Evolutionary conservation across 2,888 invertebrate species (phyloP).

Genomic region (Parthenolecanium corni): DNA sequence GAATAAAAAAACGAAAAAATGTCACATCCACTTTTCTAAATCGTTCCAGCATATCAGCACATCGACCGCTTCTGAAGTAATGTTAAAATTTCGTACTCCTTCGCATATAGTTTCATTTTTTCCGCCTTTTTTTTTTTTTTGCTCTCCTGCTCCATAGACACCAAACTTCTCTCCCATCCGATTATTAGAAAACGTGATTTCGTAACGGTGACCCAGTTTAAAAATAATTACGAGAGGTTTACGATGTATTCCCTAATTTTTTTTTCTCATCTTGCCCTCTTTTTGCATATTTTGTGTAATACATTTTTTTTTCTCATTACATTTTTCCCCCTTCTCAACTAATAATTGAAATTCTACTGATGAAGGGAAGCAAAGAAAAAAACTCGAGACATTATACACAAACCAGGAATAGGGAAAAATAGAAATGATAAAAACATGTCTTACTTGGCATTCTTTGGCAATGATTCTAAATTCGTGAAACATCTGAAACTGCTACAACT

Average conservation of each 20-base stretch:
- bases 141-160: too few relatives aligned
- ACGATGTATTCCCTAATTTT: neutral
- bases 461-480: constrained; percentile 12
- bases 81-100: too few relatives aligned
- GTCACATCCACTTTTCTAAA: too few relatives aligned
- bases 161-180: neutral
- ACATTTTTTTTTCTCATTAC: too few relatives aligned
- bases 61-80: too few relatives aligned
- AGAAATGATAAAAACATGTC: neutral
- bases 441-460: constrained; percentile 25
- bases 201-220: constrained; percentile 2
- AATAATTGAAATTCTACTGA: neutral
- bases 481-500: constrained; percentile 20
- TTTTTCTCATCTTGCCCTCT: neutral
- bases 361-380: neutral
- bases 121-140: too few relatives aligned
- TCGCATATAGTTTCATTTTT: too few relatives aligned
- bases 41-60: too few relatives aligned
- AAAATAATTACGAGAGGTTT: neutral
- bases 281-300: neutral
- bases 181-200: constrained; percentile 1
- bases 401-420: neutral
- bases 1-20: too few relatives aligned
- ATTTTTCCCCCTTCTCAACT: neutral
- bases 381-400: neutral